Evolutionary conservation across 2,888 invertebrate species (phyloP), one percentile per base, ranked within the genome.

Genomic region (Pristionchus mayeri): DNA sequence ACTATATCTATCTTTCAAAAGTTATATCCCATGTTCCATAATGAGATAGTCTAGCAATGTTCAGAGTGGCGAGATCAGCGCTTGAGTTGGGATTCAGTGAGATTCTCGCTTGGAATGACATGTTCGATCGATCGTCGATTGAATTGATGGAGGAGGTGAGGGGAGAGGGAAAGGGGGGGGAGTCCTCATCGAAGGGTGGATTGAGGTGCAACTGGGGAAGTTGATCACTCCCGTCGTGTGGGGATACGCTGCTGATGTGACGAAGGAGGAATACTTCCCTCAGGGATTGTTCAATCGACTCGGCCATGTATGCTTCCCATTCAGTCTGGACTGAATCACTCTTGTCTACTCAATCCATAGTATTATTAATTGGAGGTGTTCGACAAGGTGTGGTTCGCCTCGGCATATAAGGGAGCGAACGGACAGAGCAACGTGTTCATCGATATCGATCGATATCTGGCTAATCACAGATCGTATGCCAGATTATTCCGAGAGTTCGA

Each of bases 351-450:
- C 44, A 44, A 9, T 9, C 44, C 44, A 44, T 24, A 9, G 54
- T 54, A 18, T 34, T 37, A 40, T 37, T 3, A 34, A 71, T 71
- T n/a, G 24, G n/a, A 71, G 84, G 93, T 95, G 16, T 97, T 96
- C 93, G 93, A 94, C 2, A 94, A 94, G 54, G 94, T 96, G 34
- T 96, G 96, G 96, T 94, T 96, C 67, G 96, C 96, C 0, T 95
- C 96, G 86, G 96, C 97, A 0, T 97, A 95, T 91, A 97, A 97
- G 94, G 97, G 96, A 0, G 96, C 97, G 0, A 96, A 96, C 86
- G 96, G 96, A 0, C 95, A 95, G 84, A 95, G 95, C 89, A 95
- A 95, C 93, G 95, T 95, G 86, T 92, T 96, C 84, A 95, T 96
- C 0, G 94, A 95, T 18, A 94, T 95, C 82, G 94, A 94, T 37